Evolutionary conservation across 2,113 vertebrate species (phyloP).

Genomic region (Ondatra zibethicus): DNA sequence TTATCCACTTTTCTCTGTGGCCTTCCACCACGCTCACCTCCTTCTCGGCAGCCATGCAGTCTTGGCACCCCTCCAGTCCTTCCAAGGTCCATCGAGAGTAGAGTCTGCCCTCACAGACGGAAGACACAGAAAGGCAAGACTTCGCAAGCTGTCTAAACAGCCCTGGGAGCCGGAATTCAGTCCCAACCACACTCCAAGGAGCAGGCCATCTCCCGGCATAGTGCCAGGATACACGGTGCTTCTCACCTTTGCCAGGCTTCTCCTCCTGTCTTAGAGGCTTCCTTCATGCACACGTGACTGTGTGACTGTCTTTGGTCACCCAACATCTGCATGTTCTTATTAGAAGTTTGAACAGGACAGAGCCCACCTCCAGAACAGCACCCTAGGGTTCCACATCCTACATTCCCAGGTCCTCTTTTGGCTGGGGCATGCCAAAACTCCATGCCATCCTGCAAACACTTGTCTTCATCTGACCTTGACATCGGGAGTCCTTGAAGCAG

Average conservation of each 20-base stretch:
- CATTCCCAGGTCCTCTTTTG: slow-evolving; percentile 2
- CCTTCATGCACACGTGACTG: not conserved
- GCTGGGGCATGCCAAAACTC: not conserved
- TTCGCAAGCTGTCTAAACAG: slow-evolving; percentile 59
- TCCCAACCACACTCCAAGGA: slow-evolving; percentile 39
- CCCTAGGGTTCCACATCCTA: not conserved
- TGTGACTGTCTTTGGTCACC: not conserved
- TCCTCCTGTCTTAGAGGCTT: not conserved
- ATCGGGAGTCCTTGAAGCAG: not conserved
- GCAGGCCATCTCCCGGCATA: not conserved
- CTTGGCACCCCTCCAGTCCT: slow-evolving; percentile 10
- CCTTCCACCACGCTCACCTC: not conserved
- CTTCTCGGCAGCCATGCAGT: not conserved
- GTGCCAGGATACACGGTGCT: not conserved
- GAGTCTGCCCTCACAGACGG: slow-evolving; percentile 61
- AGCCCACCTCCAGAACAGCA: not conserved
- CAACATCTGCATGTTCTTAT: not conserved
- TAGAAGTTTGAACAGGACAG: not conserved
- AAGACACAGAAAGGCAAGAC: slow-evolving; percentile 50
- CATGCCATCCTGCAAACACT: not conserved
- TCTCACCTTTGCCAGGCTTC: not conserved
- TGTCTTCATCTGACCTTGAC: not conserved
- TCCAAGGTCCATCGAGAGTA: slow-evolving; percentile 32
- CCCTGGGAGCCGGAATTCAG: slow-evolving; percentile 41
- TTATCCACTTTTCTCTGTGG: not conserved